Evolutionary conservation across 1,140 invertebrate species (phyloP).

Genomic region (Steinernema feltiae): DNA sequence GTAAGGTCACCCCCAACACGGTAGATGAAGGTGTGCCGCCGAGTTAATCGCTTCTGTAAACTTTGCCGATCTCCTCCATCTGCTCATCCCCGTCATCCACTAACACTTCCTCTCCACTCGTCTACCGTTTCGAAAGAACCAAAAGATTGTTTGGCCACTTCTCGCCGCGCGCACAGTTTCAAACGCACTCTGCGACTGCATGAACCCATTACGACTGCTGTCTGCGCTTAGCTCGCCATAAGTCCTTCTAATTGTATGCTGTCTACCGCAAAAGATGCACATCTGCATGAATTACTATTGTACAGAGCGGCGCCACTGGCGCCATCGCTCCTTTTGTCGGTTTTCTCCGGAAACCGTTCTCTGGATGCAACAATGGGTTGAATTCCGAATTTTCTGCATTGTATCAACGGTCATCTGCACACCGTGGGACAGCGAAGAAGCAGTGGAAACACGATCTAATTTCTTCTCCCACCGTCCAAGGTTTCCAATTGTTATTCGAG

Average conservation of each 20-base stretch:
- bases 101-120: neutral
- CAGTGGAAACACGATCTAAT: neutral
- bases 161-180: neutral
- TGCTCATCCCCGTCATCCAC: conserved; percentile 11
- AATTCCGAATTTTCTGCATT: too few species aligned
- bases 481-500: neutral
- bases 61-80: neutral
- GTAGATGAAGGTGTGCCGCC: conserved; percentile 13
- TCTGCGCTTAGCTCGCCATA: neutral
- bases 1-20: conserved; percentile 13
- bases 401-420: too few species aligned
- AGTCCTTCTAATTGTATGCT: neutral
- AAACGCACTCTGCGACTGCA: neutral
- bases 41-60: conserved; percentile 15
- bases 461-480: neutral
- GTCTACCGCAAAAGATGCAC: neutral
- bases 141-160: neutral
- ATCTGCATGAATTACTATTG: conserved; percentile 11
- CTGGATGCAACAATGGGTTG: neutral
- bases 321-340: neutral
- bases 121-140: neutral
- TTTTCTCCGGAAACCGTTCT: neutral
- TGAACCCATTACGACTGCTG: conserved; percentile 1
- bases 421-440: neutral
- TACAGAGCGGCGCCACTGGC: neutral